A percentile compares a stretch with the other conserved stretches of the same genome.
Evolutionary conservation across 2,113 vertebrate species (phyloP).

Genomic region (Cepphus grylle): DNA sequence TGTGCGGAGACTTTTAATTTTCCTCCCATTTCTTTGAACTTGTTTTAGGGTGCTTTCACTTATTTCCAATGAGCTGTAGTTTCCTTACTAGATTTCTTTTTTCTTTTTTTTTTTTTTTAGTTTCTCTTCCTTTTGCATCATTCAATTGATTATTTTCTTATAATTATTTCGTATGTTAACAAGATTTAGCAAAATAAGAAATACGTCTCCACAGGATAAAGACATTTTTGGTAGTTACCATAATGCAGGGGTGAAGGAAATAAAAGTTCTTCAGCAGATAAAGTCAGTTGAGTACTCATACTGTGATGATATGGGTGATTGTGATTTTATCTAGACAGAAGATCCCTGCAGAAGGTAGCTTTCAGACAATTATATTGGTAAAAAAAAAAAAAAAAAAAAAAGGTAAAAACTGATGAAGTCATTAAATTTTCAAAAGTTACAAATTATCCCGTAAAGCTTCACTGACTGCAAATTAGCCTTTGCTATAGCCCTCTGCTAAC

Average conservation of each 20-base stretch:
- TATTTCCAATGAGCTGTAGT: neutral
- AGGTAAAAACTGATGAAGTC: slow-evolving; percentile 79
- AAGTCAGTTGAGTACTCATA: slow-evolving; percentile 4
- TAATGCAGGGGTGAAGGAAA: neutral
- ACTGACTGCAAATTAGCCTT: slow-evolving; percentile 80
- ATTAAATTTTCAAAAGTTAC: slow-evolving; percentile 83
- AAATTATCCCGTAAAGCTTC: slow-evolving; percentile 80
- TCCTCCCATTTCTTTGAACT: neutral
- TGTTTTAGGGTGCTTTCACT: neutral
- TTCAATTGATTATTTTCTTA: neutral
- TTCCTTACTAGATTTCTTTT: neutral
- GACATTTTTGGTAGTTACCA: neutral
- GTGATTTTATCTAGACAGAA: slow-evolving; percentile 41
- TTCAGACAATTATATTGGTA: slow-evolving; percentile 66
- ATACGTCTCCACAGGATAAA: neutral
- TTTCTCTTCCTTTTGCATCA: neutral
- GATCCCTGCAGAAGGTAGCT: slow-evolving; percentile 37
- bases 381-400: slow-evolving; percentile 66
- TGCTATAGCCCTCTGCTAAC: slow-evolving; percentile 76
- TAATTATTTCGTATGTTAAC: neutral
- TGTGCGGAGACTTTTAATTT: neutral
- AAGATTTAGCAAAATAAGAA: neutral
- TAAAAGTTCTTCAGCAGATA: neutral
- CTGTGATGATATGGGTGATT: neutral
- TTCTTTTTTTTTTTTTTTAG: neutral